phyloP scores from a whole-genome alignment of 1,140 invertebrate genomes.

The Cepaea nemoralis region DNA sequence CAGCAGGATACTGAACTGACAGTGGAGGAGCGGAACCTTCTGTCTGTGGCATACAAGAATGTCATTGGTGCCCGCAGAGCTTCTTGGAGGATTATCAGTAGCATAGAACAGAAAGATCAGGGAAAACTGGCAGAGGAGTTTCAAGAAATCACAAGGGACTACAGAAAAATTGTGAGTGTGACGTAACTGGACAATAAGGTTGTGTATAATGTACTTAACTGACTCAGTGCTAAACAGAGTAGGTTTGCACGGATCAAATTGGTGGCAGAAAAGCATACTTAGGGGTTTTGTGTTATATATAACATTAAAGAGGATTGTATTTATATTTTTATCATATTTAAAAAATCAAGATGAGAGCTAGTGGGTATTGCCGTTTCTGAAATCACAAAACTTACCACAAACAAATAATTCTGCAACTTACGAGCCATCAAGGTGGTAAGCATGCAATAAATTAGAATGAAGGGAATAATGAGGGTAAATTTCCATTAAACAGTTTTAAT shows the following conservation, averaged over 20 bases:
- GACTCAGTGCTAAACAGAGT: background rate
- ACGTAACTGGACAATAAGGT: background rate
- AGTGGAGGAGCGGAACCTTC: constrained; percentile 91
- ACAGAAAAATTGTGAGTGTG: constrained; percentile 60
- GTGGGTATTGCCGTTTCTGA: no score
- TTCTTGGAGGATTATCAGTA: constrained; percentile 97
- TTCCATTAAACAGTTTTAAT: no score
- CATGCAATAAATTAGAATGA: no score
- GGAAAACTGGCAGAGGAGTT: constrained; percentile 85
- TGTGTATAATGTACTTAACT: background rate
- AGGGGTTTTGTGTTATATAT: background rate
- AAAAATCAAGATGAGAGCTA: no score
- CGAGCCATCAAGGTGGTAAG: no score
- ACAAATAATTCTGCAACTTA: no score
- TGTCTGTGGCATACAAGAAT: constrained; percentile 99
- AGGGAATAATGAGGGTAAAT: no score
- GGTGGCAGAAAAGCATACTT: background rate
- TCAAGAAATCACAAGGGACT: constrained; percentile 70
- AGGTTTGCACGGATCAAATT: background rate
- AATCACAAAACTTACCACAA: no score
- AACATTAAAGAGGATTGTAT: no score
- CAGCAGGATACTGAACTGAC: constrained; percentile 53
- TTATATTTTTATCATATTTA: no score
- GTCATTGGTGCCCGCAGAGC: constrained; percentile 96
- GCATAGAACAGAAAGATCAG: constrained; percentile 91